phyloP scores from a whole-genome alignment of 1,140 invertebrate species.

The Hycleus phaleratus region DNA sequence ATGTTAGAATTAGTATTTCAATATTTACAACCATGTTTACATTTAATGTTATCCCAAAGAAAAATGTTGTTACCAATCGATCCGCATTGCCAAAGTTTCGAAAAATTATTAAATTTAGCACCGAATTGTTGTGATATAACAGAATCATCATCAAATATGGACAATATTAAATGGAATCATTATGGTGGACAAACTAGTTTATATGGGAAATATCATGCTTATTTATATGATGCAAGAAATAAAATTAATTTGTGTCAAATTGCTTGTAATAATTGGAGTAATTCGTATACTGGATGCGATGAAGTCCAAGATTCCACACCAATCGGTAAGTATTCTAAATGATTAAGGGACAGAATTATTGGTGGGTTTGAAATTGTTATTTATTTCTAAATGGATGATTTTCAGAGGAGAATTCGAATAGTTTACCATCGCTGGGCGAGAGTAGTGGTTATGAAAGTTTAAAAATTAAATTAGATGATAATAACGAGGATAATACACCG shows the following conservation, averaged over 20 bases:
- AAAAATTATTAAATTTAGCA: constrained; percentile 74
- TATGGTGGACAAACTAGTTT: constrained; percentile 50
- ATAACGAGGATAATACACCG: constrained; percentile 25
- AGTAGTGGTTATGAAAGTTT: constrained; percentile 82
- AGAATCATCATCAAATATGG: constrained; percentile 30
- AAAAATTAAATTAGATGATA: constrained; percentile 53
- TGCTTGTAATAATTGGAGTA: constrained; percentile 71
- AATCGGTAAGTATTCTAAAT: constrained; percentile 9
- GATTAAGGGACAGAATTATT: too few species aligned
- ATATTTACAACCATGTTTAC: constrained; percentile 81
- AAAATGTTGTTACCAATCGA: constrained; percentile 68
- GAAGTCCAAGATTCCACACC: constrained; percentile 24
- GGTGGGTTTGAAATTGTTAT: too few species aligned
- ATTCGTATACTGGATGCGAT: constrained; percentile 55
- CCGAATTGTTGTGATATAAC: constrained; percentile 51
- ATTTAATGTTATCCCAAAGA: constrained; percentile 80
- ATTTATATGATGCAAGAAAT: constrained; percentile 71
- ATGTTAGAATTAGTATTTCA: constrained; percentile 87
- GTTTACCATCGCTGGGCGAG: constrained; percentile 65
- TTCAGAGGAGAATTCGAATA: constrained; percentile 41
- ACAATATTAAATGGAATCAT: constrained; percentile 45
- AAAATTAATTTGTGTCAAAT: constrained; percentile 63
- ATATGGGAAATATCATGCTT: constrained; percentile 74
- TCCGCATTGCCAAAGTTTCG: constrained; percentile 70
- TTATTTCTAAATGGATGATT: not conserved